Percentiles rank a stretch among this genome's conserved stretches.
Evolutionary conservation across 2,888 invertebrate species (phyloP).

Genomic region (Pseudeuparius sepicola): DNA sequence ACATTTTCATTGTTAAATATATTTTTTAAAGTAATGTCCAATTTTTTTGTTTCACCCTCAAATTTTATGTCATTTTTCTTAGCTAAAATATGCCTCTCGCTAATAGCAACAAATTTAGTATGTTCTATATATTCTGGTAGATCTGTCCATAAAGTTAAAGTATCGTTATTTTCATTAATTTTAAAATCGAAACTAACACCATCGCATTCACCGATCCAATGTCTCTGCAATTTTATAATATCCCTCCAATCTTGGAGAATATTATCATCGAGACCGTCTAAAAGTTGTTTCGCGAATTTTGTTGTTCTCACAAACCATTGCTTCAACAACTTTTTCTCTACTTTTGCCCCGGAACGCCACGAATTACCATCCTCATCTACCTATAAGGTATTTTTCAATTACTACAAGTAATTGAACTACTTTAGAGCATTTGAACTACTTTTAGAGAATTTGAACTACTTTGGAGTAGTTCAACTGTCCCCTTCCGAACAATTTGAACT

Average conservation of each 20-base stretch:
- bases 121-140: conserved; percentile 62
- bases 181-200: conserved; percentile 63
- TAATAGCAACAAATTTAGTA: conserved; percentile 60
- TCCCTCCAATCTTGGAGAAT: conserved; percentile 70
- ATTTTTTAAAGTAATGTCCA: conserved; percentile 51
- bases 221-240: conserved; percentile 71
- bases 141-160: conserved; percentile 61
- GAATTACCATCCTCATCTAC: conserved; percentile 79
- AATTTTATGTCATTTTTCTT: conserved; percentile 28
- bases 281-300: conserved; percentile 60
- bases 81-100: conserved; percentile 45
- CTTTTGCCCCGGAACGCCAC: conserved; percentile 94
- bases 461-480: too few relatives aligned
- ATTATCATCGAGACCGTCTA: conserved; percentile 61
- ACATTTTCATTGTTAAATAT: conserved; percentile 56
- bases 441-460: too few relatives aligned
- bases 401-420: conserved; percentile 1
- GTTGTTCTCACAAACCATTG: conserved; percentile 97
- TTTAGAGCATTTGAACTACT: conserved; percentile 35
- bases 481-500: too few relatives aligned
- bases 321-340: conserved; percentile 75
- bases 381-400: neutral
- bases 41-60: conserved; percentile 28
- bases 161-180: conserved; percentile 26
- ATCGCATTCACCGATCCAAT: conserved; percentile 85